phyloP scores from a whole-genome alignment of 2,888 invertebrate genomes.

The Trissolcus brochymenae region DNA sequence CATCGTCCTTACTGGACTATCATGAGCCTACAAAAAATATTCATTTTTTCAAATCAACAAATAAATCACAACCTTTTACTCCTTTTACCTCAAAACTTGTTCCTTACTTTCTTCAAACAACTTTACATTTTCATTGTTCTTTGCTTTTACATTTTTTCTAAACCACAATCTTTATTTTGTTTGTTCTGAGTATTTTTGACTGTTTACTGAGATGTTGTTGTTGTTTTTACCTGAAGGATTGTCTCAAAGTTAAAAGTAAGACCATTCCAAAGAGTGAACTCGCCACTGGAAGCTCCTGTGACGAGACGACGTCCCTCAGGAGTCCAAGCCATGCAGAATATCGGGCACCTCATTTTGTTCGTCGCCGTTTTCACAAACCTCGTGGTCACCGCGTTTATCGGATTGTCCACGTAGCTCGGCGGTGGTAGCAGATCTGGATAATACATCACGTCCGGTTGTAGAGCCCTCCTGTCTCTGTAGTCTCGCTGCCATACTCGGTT shows the following conservation, averaged over 20 bases:
- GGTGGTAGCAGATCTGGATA: conserved; percentile 96
- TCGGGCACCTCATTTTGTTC: conserved; percentile 99
- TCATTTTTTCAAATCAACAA: neutral
- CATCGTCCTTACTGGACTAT: conserved; percentile 99
- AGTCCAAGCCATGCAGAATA: conserved; percentile 99
- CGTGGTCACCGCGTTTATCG: conserved; percentile 96
- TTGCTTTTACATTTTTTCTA: no score
- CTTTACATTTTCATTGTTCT: no score
- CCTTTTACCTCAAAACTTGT: no score
- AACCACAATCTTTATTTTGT: no score
- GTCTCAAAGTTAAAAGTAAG: conserved; percentile 99
- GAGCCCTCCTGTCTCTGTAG: conserved; percentile 88
- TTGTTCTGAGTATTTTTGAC: no score
- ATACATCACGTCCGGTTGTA: conserved; percentile 97
- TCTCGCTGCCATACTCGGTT: conserved; percentile 97
- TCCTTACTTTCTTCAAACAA: no score
- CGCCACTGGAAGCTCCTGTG: conserved; percentile 99
- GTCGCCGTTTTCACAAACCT: conserved; percentile 99
- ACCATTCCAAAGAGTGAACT: conserved; percentile 99
- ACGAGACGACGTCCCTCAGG: conserved; percentile 98
- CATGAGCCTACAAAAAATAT: conserved; percentile 88
- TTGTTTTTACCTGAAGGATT: conserved; percentile 90
- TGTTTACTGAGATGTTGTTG: neutral
- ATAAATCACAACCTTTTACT: no score
- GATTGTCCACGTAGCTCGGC: conserved; percentile 94